Evolutionary conservation across 2,888 invertebrate genomes (phyloP).

Genomic region (Steinernema carpocapsae): DNA sequence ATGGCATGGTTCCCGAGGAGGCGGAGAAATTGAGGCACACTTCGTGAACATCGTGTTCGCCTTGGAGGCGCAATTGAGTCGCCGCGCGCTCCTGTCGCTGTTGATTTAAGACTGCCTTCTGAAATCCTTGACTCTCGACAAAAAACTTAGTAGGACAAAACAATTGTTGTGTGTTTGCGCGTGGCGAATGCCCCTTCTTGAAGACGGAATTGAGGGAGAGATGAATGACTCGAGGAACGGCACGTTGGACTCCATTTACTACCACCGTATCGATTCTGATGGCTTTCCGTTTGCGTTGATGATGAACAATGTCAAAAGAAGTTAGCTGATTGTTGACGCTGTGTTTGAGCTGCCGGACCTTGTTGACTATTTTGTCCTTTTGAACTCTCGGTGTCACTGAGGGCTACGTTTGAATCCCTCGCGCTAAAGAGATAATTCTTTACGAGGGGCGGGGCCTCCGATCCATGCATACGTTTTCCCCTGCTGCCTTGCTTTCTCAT

Average conservation of each 20-base stretch:
- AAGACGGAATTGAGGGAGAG: background rate
- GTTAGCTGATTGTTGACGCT: slow-evolving; percentile 3
- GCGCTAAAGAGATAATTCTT: background rate
- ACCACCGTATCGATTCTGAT: slow-evolving; percentile 8
- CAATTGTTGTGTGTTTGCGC: slow-evolving; percentile 24
- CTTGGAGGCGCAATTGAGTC: background rate
- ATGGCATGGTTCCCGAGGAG: slow-evolving; percentile 7
- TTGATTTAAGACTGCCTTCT: slow-evolving; percentile 27
- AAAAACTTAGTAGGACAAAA: slow-evolving; percentile 1
- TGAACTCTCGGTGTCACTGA: background rate
- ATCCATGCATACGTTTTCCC: background rate
- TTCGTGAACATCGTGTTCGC: background rate
- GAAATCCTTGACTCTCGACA: slow-evolving; percentile 12
- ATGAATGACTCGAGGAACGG: slow-evolving; percentile 10
- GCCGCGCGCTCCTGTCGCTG: slow-evolving; percentile 10
- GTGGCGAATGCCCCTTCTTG: background rate
- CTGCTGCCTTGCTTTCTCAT: background rate
- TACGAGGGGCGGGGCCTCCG: background rate
- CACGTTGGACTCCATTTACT: background rate
- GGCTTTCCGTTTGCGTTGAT: background rate
- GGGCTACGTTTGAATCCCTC: background rate
- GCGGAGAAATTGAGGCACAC: no score
- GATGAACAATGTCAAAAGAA: background rate
- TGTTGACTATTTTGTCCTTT: background rate
- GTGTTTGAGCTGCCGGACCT: slow-evolving; percentile 3